phyloP scores from a whole-genome alignment of 2,888 invertebrate genomes.

The Carpatolechia fugitivella region DNA sequence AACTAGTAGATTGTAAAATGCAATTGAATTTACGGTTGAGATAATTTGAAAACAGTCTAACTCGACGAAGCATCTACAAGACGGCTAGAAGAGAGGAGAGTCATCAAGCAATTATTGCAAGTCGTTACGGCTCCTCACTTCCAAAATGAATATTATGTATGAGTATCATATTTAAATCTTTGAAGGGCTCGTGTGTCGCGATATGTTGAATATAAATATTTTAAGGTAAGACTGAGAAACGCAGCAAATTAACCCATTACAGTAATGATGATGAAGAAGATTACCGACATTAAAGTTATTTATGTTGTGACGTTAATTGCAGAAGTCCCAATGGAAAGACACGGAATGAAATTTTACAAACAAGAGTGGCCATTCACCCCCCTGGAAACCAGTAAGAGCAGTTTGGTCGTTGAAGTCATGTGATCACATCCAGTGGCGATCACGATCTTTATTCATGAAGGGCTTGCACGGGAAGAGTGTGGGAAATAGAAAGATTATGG shows the following conservation, averaged over 20 bases:
- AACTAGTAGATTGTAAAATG: no score
- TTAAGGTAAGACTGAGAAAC: neutral
- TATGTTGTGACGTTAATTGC: slow-evolving; percentile 3
- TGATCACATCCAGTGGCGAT: slow-evolving; percentile 12
- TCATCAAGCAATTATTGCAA: slow-evolving; percentile 52
- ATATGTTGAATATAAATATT: neutral
- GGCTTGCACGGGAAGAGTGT: neutral
- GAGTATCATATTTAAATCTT: slow-evolving; percentile 45
- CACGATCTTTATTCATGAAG: slow-evolving; percentile 12
- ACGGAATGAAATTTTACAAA: slow-evolving; percentile 9
- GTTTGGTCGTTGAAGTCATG: slow-evolving; percentile 12
- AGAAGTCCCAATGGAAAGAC: neutral
- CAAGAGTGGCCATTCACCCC: slow-evolving; percentile 17
- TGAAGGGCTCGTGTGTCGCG: slow-evolving; percentile 36
- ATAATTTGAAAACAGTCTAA: slow-evolving; percentile 30
- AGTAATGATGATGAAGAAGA: slow-evolving; percentile 1
- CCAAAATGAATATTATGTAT: slow-evolving; percentile 30
- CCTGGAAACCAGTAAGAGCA: slow-evolving; percentile 16
- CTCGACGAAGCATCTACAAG: slow-evolving; percentile 38
- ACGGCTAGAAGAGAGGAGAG: slow-evolving; percentile 47
- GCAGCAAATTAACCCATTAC: neutral
- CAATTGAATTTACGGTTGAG: slow-evolving; percentile 21
- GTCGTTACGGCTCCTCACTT: slow-evolving; percentile 38
- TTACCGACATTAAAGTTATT: slow-evolving; percentile 2
- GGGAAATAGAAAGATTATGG: slow-evolving; percentile 1